Evolutionary conservation across 2,113 vertebrate genomes (phyloP).

Genomic region (Pelvicachromis taeniatus): DNA sequence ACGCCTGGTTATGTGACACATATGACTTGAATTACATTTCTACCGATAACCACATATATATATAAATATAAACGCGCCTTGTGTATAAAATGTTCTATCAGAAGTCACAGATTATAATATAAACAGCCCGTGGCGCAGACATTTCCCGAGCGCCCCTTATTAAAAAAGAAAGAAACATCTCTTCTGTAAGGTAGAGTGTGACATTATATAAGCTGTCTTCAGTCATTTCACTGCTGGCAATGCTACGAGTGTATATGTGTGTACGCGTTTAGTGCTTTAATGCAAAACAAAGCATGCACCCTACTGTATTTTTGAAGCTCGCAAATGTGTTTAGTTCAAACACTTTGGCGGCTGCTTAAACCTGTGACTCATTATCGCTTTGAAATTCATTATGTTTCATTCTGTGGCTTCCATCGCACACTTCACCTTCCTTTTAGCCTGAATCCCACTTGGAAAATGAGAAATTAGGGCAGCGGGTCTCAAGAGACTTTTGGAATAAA

Average conservation of each 20-base stretch:
- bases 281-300: background rate
- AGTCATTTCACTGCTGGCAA: background rate
- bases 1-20: background rate
- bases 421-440: constrained; percentile 63
- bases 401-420: constrained; percentile 43
- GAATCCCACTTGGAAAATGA: constrained; percentile 58
- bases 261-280: background rate
- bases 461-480: constrained; percentile 69
- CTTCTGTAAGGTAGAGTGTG: background rate
- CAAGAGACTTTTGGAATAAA: constrained; percentile 56
- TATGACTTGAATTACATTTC: background rate
- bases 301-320: constrained; percentile 2
- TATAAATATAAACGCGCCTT: background rate
- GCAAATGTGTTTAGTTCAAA: background rate
- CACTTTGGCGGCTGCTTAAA: constrained; percentile 23
- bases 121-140: background rate
- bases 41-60: background rate
- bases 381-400: constrained; percentile 52
- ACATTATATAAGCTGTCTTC: background rate
- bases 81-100: background rate
- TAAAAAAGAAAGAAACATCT: background rate
- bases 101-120: background rate
- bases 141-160: background rate
- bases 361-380: constrained; percentile 37
- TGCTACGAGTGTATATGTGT: background rate